Conservation (phyloP, 2,888 invertebrate genomes). For the Drosophila fulvimacula region DNA sequence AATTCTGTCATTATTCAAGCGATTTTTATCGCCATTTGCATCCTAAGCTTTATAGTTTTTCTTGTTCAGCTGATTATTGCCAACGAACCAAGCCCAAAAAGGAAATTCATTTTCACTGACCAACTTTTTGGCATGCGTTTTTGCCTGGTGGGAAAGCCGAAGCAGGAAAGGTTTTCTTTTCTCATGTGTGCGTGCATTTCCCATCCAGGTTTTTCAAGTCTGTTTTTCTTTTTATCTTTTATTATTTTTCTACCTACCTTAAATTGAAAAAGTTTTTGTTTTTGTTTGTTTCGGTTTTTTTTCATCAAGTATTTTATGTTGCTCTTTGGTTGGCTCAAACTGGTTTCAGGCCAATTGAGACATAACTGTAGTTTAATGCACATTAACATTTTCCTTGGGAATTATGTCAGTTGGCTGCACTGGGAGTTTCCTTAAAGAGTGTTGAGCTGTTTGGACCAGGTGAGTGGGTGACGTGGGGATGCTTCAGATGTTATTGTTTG, state of each 20-base stretch:
- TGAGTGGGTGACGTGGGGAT: not conserved
- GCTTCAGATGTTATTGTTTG: conserved; percentile 59
- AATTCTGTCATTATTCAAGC: conserved; percentile 36
- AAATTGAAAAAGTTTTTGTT: conserved; percentile 34
- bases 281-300: too few species aligned
- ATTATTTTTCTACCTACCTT: conserved; percentile 38
- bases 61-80: conserved; percentile 14
- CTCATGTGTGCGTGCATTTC: conserved; percentile 9
- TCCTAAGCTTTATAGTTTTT: conserved; percentile 40
- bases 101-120: conserved; percentile 72
- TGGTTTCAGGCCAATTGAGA: conserved; percentile 70
- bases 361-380: conserved; percentile 69
- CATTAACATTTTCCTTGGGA: conserved; percentile 76
- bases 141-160: conserved; percentile 46
- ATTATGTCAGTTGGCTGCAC: conserved; percentile 68
- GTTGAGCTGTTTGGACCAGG: not conserved
- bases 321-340: conserved; percentile 36
- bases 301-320: conserved; percentile 50
- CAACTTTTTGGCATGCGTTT: conserved; percentile 53
- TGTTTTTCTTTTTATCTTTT: conserved; percentile 24
- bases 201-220: conserved; percentile 39
- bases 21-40: conserved; percentile 60
- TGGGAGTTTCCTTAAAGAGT: conserved; percentile 42
- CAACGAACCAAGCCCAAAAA: conserved; percentile 38
- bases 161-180: conserved; percentile 67